Evolutionary conservation across 2,797 vertebrate species (phyloP).

Genomic region (Mormyrus proboscirostris): DNA sequence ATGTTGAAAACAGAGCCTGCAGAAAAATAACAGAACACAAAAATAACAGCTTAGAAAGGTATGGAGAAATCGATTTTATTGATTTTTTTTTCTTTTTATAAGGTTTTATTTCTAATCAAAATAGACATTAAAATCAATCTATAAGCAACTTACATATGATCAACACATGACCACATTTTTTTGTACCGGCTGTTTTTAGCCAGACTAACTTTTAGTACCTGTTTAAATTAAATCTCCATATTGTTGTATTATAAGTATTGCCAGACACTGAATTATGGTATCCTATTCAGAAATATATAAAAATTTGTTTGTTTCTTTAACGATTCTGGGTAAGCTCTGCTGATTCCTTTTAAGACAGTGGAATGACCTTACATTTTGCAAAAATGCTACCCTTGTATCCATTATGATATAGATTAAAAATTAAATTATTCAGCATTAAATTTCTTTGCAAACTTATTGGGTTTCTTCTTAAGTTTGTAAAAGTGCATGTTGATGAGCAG

Average conservation of each 20-base stretch:
- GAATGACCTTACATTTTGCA: not conserved
- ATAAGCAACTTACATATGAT: not conserved
- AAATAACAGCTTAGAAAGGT: not conserved
- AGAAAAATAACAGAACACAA: constrained; percentile 20
- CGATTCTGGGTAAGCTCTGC: not conserved
- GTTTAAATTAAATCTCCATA: not conserved
- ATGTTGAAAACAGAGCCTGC: constrained; percentile 55
- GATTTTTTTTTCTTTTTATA: not conserved
- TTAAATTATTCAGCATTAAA: not conserved
- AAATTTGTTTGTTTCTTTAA: not conserved
- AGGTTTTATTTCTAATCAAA: not conserved
- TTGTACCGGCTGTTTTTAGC: not conserved
- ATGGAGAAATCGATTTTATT: not conserved
- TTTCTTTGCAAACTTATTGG: not conserved
- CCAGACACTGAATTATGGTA: not conserved
- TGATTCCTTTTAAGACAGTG: not conserved
- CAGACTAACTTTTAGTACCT: not conserved
- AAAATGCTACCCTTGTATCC: not conserved
- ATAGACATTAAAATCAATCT: not conserved
- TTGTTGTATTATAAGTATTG: not conserved
- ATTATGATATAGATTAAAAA: not conserved
- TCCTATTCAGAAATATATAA: not conserved
- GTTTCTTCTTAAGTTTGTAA: not conserved
- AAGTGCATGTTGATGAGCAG: not conserved
- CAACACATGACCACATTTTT: not conserved